Base-by-base conservation (phyloP, 2,113 vertebrate genomes). In the Orycteropus afer region DNA sequence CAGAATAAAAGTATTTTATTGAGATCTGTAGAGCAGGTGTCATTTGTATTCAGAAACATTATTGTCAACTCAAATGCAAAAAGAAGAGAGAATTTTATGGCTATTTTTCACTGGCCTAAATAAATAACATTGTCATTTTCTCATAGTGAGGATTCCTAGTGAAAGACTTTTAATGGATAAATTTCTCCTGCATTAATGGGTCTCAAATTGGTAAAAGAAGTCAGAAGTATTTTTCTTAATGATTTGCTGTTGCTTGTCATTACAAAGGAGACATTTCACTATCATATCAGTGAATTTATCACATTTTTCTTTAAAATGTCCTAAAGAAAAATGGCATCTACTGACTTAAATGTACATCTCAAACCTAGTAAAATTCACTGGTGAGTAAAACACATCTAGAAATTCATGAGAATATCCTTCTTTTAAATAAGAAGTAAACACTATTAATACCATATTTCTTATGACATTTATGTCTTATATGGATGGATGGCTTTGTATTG, bases 121-220 rank as follows among this genome's bases (percentile, higher is more conserved):
- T 51, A 94, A 91, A 83, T 81, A 82, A 11, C 7, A 22, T 47
- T 90, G 80, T 10, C 37, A 85, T 90, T 93, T 92, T 90, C 32
- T 51, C 61, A 20, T 13, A 37, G 45, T 84, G 71, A 95, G n/a
- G 34, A 71, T 80, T 95, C 55, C 63, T 84, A 2, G 17, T 49
- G 77, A 90, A 57, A 90, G 55, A 57, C 55, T 20, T 49, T 61
- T 93, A 81, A 57, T n/a, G 71, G 63, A n/a, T 40, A 65, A 6
- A 13, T 40, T 65, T 53, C 25, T 65, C n/a, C n/a, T 82, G 32
- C 61, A 42, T 25, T 32, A 69, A 37, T 80, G 47, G 23, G n/a
- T n/a, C 82, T 77, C 20, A 40, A 37, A 49, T 32, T 29, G 25
- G 77, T 37, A 7, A 40, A 77, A 51, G 42, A 40, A 51, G 11